These are phyloP conservation scores for Proisotoma minuta DNA, from an alignment of 2,888 invertebrate species.

Conservation along the genomic window DNA sequence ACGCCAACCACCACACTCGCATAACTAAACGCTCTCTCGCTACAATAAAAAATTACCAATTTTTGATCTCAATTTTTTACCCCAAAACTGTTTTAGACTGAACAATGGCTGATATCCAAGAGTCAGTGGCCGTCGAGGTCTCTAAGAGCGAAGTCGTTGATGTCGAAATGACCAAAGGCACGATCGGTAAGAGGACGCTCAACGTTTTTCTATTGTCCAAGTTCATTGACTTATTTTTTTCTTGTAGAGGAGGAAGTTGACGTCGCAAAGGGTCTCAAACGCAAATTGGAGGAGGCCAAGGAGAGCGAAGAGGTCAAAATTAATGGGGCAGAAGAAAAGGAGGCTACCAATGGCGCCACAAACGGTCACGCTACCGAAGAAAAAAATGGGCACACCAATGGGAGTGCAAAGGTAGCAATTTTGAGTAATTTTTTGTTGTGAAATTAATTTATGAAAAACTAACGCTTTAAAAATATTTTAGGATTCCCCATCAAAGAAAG, in stretches of 20 bases:
- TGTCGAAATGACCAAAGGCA: conserved; percentile 1
- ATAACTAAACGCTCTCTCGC: too few species aligned
- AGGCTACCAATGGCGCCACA: neutral
- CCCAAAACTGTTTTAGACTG: too few species aligned
- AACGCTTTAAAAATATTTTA: neutral
- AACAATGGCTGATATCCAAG: too few species aligned
- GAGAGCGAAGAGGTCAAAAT: conserved; percentile 5
- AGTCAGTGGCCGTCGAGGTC: neutral
- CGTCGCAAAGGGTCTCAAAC: conserved; percentile 3
- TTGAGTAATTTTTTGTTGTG: neutral
- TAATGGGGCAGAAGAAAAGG: neutral
- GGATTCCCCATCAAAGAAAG: conserved; percentile 12
- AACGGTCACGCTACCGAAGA: neutral
- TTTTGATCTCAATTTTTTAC: too few species aligned
- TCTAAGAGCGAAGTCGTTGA: neutral
- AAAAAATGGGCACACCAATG: neutral
- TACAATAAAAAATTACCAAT: too few species aligned
- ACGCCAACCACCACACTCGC: too few species aligned
- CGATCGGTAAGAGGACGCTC: conserved; percentile 3
- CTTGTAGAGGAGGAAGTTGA: neutral
- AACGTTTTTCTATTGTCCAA: neutral
- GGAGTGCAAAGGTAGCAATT: neutral
- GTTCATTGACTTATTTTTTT: neutral
- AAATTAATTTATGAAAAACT: neutral
- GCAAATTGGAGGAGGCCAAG: conserved; percentile 7